These are phyloP conservation scores for Atopsyche davidsoni DNA, from an alignment of 1,140 invertebrate species.

Conservation along the genomic window DNA sequence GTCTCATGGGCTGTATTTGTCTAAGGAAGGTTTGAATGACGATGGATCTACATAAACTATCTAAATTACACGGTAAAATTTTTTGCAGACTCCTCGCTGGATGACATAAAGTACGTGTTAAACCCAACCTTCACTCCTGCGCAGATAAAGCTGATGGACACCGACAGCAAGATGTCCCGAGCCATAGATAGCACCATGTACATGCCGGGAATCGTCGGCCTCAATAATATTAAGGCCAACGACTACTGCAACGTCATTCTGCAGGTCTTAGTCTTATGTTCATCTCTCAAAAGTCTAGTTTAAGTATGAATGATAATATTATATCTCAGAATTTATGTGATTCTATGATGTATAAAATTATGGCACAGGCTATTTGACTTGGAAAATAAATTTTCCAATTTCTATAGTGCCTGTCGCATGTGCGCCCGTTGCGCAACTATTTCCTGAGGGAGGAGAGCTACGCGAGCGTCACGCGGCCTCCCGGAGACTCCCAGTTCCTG, in stretches of 20 bases:
- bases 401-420: slow-evolving; percentile 84
- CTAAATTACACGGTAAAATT: too few relatives aligned
- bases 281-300: not conserved
- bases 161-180: slow-evolving; percentile 78
- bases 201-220: slow-evolving; percentile 90
- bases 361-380: not conserved
- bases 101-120: slow-evolving; percentile 98
- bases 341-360: not conserved
- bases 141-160: slow-evolving; percentile 78
- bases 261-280: slow-evolving; percentile 57
- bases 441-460: slow-evolving; percentile 94
- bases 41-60: too few relatives aligned
- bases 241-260: slow-evolving; percentile 99
- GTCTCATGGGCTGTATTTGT: too few relatives aligned
- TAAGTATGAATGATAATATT: not conserved
- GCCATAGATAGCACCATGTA: slow-evolving; percentile 97
- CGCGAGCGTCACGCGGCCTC: slow-evolving; percentile 77
- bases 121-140: slow-evolving; percentile 91
- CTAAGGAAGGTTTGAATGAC: too few relatives aligned
- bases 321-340: not conserved
- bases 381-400: slow-evolving; percentile 13
- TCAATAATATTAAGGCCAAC: slow-evolving; percentile 99
- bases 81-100: slow-evolving; percentile 85
- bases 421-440: slow-evolving; percentile 88
- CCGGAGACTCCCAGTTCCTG: slow-evolving; percentile 87